Conservation (phyloP, 2,888 invertebrate genomes). For the Rhaphigaster nebulosa region DNA sequence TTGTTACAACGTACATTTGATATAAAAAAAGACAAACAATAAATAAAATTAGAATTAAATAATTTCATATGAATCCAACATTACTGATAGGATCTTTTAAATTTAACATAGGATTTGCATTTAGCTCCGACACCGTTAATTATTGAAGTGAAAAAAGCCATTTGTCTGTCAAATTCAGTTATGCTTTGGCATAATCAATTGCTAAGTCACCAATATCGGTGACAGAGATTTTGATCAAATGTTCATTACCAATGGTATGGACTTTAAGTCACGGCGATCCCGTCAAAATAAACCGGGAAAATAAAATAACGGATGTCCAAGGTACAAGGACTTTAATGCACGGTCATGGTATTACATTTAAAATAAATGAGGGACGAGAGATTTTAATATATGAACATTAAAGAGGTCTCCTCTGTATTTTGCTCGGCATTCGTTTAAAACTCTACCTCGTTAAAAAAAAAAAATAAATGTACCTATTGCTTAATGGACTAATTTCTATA, state of each 20-base stretch:
- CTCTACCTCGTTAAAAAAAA: background rate
- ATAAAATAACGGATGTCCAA: background rate
- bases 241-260: background rate
- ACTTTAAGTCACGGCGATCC: background rate
- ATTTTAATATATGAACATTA: conserved; percentile 36
- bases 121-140: background rate
- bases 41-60: too few relatives aligned
- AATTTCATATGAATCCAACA: too few relatives aligned
- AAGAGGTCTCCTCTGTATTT: background rate
- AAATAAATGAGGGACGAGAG: conserved; percentile 39
- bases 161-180: background rate
- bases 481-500: background rate
- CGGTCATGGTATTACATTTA: conserved; percentile 25
- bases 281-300: conserved; percentile 8
- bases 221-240: background rate
- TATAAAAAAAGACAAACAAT: too few relatives aligned
- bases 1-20: background rate
- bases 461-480: background rate
- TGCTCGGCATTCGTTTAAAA: background rate
- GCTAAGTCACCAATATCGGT: background rate
- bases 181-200: background rate
- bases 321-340: conserved; percentile 48
- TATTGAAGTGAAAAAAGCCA: background rate
- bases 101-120: background rate
- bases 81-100: background rate